A percentile compares a stretch with the other conserved stretches of the same genome.
phyloP scores from a whole-genome alignment of 2,113 vertebrate genomes.

The Carettochelys insculpta region DNA sequence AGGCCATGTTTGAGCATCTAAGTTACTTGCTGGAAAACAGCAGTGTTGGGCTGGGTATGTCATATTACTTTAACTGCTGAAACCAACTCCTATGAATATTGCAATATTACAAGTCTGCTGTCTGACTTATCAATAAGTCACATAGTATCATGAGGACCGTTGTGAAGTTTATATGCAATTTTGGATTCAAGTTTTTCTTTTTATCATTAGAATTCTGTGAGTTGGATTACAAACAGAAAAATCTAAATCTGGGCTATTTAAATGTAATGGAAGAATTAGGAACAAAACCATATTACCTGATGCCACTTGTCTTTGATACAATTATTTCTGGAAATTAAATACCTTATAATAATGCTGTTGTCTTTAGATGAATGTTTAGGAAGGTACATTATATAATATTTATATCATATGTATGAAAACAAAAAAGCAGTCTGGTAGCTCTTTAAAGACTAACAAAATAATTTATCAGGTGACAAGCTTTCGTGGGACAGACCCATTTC shows the following conservation, averaged over 20 bases:
- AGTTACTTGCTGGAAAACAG: constrained; percentile 98
- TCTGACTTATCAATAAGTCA: neutral
- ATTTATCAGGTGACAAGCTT: too few relatives aligned
- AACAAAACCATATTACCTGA: neutral
- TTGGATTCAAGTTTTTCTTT: neutral
- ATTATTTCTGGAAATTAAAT: neutral
- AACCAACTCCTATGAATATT: neutral
- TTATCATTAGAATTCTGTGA: neutral
- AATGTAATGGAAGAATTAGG: neutral
- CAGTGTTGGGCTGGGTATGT: constrained; percentile 93
- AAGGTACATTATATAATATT: too few relatives aligned
- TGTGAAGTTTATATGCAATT: neutral
- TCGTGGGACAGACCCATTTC: too few relatives aligned
- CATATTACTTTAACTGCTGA: neutral
- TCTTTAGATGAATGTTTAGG: neutral
- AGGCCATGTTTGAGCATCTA: constrained; percentile 99
- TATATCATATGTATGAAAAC: too few relatives aligned
- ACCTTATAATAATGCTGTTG: neutral
- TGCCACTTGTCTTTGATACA: neutral
- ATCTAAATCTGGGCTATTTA: neutral
- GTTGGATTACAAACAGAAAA: neutral
- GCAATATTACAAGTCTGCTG: neutral
- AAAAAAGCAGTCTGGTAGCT: too few relatives aligned
- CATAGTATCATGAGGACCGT: neutral
- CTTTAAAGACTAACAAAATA: too few relatives aligned